Evolutionary conservation across 1,140 invertebrate genomes (phyloP), one percentile per base, ranked within the genome.

Genomic region (Caenorhabditis remanei): DNA sequence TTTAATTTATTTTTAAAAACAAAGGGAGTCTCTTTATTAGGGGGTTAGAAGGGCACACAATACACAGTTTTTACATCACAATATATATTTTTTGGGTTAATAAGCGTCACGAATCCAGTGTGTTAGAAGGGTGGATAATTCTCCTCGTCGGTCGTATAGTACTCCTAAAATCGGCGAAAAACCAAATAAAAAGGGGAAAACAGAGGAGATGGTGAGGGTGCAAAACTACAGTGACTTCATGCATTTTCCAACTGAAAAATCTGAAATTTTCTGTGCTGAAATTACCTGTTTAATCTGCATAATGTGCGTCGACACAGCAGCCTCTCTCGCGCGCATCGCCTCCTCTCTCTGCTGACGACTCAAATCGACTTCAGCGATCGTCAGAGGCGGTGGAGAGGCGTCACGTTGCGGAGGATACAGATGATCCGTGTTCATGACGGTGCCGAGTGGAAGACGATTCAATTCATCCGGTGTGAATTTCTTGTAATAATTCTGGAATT

Each of bases 401-500:
- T 84, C 83, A 24, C 87, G 56, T 11, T 8, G n/a, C 1, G 46
- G 19, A 9, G 87, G 87, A 56, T 53, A 88, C 4, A 85, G 56
- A 19, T 85, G 43, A 0, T 21, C 4, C 11, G 58, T 19, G 21
- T 88, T 84, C 13, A 88, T 40, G 16, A 88, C 87, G 2, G 87
- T 79, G 4, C 55, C 67, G 14, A 88, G 75, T n/a, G 87, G 87
- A 4, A 88, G 84, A 53, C 84, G 83, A 71, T 67, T 41, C 14
- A 88, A 11, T 21, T 88, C 87, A 32, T 71, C 63, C 14, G 84
- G 56, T 19, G 83, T 85, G 84, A 85, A 88, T 43, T 83, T 85
- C 43, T 88, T 88, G 84, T 85, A 88, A 50, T 85, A 88, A 4
- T 9, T 32, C n/a, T 85, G 84, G 40, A 56, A 88, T 56, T 88